Evolutionary conservation across 2,888 invertebrate genomes (phyloP).

Genomic region (Megamerina dolium): DNA sequence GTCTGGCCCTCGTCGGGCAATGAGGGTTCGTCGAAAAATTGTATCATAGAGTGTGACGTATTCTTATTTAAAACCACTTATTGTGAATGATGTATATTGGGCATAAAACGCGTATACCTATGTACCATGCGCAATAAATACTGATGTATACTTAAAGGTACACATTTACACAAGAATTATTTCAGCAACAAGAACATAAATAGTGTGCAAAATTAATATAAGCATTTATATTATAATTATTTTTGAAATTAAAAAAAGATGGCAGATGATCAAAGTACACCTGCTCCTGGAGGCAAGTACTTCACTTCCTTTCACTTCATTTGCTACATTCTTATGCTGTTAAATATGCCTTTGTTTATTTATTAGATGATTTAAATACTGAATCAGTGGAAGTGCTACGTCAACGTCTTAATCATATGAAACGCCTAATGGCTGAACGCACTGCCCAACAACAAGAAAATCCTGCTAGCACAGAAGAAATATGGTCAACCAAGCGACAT

Average conservation of each 20-base stretch:
- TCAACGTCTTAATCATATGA: constrained; percentile 72
- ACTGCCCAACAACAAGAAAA: constrained; percentile 50
- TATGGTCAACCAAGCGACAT: constrained; percentile 44
- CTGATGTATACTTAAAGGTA: constrained; percentile 22
- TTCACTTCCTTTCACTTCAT: constrained; percentile 9
- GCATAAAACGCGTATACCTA: too few species aligned
- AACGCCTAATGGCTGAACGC: constrained; percentile 71
- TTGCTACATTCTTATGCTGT: background rate
- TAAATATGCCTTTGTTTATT: too few species aligned
- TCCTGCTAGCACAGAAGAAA: constrained; percentile 45
- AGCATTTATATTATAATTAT: background rate
- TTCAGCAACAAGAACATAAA: too few species aligned
- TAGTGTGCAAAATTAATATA: too few species aligned
- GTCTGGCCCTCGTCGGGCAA: too few species aligned
- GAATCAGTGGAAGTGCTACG: constrained; percentile 79
- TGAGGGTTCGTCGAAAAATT: too few species aligned
- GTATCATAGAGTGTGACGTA: too few species aligned
- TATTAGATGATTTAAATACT: constrained; percentile 47
- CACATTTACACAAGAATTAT: too few species aligned
- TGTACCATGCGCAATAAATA: constrained; percentile 19
- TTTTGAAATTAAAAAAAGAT: background rate
- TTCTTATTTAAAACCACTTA: too few species aligned
- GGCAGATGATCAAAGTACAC: constrained; percentile 7
- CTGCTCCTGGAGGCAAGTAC: constrained; percentile 1
- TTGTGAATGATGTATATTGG: too few species aligned